Evolutionary conservation across 2,113 vertebrate genomes (phyloP), one percentile per base, ranked within the genome.

Genomic region (Tetraodon nigroviridis): DNA sequence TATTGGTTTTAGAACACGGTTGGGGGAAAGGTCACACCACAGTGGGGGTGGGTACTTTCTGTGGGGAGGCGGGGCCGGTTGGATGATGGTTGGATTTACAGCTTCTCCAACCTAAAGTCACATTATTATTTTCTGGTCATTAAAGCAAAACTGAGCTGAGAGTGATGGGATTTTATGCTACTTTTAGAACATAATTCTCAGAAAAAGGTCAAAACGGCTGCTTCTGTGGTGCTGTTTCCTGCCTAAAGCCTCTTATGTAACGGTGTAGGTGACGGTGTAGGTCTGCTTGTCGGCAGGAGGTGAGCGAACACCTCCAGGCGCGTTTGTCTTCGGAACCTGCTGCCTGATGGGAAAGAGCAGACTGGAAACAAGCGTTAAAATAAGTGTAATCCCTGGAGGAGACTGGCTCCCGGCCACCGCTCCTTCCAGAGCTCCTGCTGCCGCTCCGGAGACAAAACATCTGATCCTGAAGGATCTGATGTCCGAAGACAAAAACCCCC

Each of bases 221-320:
- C 17, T 10, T n/a, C 46, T 47, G n/a, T n/a, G 44, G 44, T 17
- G 44, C 44, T 1, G 44, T 8, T 32, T 5, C 14, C 32, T 22
- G 15, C 40, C 22, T 22, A 46, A 44, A 22, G n/a, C 49, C 51
- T 24, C 46, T 73, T 73, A 42, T 52, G 14, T 75, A 79, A 76
- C 10, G n/a, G 48, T 44, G 55, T 18, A 44, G 64, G 45, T 61
- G 32, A 32, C 2, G 4, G 40, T 41, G 47, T 57, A 0, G 44
- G 49, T 16, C 29, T 32, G 29, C 6, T 7, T 32, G 61, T 57
- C 51, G 63, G 59, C 63, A 52, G 57, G 64, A 72, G 51, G 64
- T 59, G 51, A 20, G 14, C 62, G 17, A 69, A 72, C 46, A 56
- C 63, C 74, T 71, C 42, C 71, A 68, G 67, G 76, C 63, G 1